Evolutionary conservation across 2,113 vertebrate species (phyloP).

Genomic region (Progne subis): DNA sequence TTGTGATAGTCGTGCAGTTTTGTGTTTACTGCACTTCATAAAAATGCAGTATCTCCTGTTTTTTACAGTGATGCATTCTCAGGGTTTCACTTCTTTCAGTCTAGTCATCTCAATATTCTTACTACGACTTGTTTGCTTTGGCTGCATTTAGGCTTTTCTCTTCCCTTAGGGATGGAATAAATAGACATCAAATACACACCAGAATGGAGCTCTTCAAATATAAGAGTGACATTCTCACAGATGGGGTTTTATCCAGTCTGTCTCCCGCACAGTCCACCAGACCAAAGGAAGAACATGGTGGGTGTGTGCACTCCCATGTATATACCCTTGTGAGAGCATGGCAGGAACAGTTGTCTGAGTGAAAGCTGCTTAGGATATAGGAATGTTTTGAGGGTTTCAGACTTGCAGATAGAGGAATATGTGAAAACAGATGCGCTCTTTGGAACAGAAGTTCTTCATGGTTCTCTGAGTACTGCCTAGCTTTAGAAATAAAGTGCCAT

Average conservation of each 20-base stretch:
- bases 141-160: neutral
- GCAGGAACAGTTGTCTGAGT: neutral
- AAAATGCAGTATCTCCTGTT: neutral
- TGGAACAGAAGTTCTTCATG: neutral
- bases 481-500: neutral
- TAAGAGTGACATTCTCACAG: neutral
- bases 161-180: neutral
- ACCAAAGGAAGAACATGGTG: neutral
- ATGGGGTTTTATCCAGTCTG: neutral
- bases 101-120: neutral
- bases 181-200: neutral
- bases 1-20: neutral
- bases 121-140: neutral
- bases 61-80: neutral
- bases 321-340: neutral
- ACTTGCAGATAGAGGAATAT: neutral
- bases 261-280: neutral
- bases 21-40: neutral
- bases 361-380: neutral
- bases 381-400: neutral
- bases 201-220: neutral
- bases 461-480: neutral
- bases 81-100: neutral
- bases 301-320: neutral
- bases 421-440: neutral